phyloP scores from a whole-genome alignment of 2,113 vertebrate genomes.

The Collichthys lucidus region DNA sequence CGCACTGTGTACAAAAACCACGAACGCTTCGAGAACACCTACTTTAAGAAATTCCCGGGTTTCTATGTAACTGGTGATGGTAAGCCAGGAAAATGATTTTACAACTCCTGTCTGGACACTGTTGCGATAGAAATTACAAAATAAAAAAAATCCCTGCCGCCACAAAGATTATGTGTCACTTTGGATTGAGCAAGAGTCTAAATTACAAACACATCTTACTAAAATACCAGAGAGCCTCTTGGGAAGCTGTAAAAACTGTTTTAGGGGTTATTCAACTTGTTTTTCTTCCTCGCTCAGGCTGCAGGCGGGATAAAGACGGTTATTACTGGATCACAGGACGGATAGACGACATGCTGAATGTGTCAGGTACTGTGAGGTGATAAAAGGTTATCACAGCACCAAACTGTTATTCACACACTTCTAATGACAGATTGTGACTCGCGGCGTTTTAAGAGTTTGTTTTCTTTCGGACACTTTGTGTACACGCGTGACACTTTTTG shows the following conservation, averaged over 20 bases:
- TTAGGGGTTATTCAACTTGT: conserved; percentile 3
- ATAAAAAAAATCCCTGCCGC: not conserved
- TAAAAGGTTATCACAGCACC: too few relatives aligned
- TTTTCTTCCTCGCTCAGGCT: conserved; percentile 77
- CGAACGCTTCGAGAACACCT: conserved; percentile 85
- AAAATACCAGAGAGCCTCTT: not conserved
- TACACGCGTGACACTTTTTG: accelerated
- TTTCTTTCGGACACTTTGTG: not conserved
- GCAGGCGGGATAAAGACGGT: conserved; percentile 86
- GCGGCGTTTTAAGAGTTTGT: not conserved
- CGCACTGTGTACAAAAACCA: conserved; percentile 83
- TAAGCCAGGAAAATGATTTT: conserved; percentile 53
- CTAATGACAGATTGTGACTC: not conserved
- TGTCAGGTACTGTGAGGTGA: conserved; percentile 81
- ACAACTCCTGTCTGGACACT: not conserved
- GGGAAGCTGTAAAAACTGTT: not conserved
- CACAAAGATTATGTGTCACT: not conserved
- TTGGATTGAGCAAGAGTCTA: not conserved
- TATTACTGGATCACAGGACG: conserved; percentile 90
- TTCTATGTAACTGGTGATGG: conserved; percentile 88
- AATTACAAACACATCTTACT: not conserved
- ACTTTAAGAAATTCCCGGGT: conserved; percentile 88
- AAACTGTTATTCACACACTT: too few relatives aligned
- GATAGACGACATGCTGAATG: conserved; percentile 89
- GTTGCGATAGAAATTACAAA: not conserved